These are phyloP conservation scores for Epinotia nisella DNA, from an alignment of 2,888 invertebrate genomes.

Conservation along the genomic window DNA sequence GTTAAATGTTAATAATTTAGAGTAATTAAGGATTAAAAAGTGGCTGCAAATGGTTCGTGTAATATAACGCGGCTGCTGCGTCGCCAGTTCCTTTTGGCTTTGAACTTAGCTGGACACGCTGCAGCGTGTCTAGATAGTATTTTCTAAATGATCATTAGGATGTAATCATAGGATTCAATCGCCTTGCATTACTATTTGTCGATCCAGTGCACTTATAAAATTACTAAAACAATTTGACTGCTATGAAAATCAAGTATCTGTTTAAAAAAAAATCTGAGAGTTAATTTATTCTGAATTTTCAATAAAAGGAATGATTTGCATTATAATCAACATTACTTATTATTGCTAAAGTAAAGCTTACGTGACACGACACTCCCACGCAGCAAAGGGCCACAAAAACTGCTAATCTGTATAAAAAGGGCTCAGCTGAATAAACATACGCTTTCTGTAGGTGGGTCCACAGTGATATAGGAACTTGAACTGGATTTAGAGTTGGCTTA, in stretches of 20 bases:
- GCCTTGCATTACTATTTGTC: neutral
- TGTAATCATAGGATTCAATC: neutral
- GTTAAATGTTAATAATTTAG: too few species aligned
- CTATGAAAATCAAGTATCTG: too few species aligned
- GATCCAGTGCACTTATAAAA: neutral
- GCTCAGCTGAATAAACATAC: conserved; percentile 62
- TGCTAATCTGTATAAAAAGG: conserved; percentile 58
- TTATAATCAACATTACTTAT: neutral
- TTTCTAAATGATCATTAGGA: neutral
- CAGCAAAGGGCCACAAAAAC: conserved; percentile 51
- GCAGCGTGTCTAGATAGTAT: too few species aligned
- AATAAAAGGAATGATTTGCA: neutral
- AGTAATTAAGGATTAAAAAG: too few species aligned
- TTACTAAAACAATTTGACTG: neutral
- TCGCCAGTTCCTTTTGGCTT: too few species aligned
- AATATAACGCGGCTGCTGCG: too few species aligned
- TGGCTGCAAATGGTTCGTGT: too few species aligned
- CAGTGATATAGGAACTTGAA: conserved; percentile 24
- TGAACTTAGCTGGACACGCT: too few species aligned
- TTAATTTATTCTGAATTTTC: neutral
- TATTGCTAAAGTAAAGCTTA: conserved; percentile 15
- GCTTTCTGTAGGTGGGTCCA: conserved; percentile 16
- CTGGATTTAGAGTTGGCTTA: conserved; percentile 8
- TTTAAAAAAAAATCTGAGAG: neutral
- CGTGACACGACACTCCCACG: conserved; percentile 51